phyloP scores from a whole-genome alignment of 2,113 vertebrate genomes.

The Pedionomus torquatus region DNA sequence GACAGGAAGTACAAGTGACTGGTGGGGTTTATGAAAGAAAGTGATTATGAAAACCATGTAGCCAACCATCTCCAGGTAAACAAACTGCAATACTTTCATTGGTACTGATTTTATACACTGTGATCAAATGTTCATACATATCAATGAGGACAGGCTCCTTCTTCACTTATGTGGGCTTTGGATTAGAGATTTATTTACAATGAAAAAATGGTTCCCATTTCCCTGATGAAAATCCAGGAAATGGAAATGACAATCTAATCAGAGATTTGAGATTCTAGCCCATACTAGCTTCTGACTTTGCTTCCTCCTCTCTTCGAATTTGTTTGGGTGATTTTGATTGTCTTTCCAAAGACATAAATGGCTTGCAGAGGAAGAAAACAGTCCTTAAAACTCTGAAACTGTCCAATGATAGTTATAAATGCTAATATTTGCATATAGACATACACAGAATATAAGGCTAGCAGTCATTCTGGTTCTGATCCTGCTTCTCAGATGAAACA shows the following conservation, averaged over 20 bases:
- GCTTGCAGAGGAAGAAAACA: background rate
- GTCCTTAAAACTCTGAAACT: background rate
- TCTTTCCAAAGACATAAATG: background rate
- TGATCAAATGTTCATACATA: background rate
- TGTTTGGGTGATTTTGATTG: background rate
- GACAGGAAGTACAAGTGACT: background rate
- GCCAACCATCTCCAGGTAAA: background rate
- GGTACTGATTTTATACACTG: background rate
- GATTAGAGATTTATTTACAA: background rate
- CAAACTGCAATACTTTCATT: background rate
- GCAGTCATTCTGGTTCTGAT: background rate
- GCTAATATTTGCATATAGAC: background rate
- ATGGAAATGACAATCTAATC: background rate
- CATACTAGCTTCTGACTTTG: background rate
- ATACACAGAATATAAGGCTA: background rate
- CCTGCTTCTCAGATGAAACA: background rate
- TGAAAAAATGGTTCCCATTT: background rate
- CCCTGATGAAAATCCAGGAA: background rate
- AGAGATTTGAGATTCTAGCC: background rate
- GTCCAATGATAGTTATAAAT: background rate
- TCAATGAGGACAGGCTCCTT: background rate
- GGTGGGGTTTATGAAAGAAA: background rate
- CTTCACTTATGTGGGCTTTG: background rate
- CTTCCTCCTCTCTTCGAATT: background rate
- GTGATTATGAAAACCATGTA: background rate